A percentile compares a stretch with the other conserved stretches of the same genome.
Conservation (phyloP, 2,113 vertebrate genomes). For the Albula goreensis region DNA sequence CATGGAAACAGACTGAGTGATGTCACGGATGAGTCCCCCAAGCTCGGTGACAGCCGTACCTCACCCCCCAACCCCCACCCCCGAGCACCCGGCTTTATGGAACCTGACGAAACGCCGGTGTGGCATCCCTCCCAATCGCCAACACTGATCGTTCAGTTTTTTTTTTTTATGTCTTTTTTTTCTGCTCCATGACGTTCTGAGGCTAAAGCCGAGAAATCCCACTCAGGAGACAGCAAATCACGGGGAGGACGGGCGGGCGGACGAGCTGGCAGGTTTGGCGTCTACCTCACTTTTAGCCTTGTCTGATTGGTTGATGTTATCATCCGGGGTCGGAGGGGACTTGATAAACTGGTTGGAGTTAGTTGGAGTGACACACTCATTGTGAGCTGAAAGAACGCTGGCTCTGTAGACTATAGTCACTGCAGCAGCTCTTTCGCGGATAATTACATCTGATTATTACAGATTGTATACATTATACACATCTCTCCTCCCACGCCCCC, state of each 20-base stretch:
- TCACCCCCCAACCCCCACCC: neutral
- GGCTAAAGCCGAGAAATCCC: neutral
- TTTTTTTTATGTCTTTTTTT: neutral
- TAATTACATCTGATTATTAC: no score
- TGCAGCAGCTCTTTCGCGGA: neutral
- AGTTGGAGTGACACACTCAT: neutral
- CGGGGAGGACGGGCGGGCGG: neutral
- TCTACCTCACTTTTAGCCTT: neutral
- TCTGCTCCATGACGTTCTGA: neutral
- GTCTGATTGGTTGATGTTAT: neutral
- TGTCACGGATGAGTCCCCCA: slow-evolving; percentile 26
- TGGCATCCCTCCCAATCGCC: neutral
- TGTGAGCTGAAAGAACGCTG: neutral
- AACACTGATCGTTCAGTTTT: neutral
- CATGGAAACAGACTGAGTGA: slow-evolving; percentile 21
- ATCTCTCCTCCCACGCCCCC: no score
- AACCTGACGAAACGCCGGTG: neutral
- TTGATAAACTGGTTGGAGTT: slow-evolving; percentile 1
- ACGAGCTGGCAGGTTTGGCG: neutral
- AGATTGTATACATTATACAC: no score
- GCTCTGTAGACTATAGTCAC: neutral
- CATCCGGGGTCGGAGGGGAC: neutral
- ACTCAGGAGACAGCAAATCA: neutral
- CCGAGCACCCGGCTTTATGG: slow-evolving; percentile 5
- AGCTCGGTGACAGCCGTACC: slow-evolving; percentile 16